Evolutionary conservation across 2,797 vertebrate species (phyloP), one percentile per base, ranked within the genome.

Genomic region (Ambastaia sidthimunki): DNA sequence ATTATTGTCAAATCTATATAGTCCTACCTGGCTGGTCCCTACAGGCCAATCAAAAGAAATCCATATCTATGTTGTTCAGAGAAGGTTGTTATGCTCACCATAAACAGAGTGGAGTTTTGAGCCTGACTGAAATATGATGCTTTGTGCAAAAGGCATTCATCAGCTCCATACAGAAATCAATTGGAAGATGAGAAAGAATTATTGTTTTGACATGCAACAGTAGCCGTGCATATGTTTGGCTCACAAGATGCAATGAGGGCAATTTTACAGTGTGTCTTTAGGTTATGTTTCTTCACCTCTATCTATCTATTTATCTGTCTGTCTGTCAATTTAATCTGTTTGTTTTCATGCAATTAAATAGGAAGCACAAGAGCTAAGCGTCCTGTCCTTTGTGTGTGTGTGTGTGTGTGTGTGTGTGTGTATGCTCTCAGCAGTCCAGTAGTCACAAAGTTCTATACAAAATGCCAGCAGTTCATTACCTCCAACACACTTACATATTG

Each of bases 381-480:
- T n/a, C 34, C 6, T 71, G 12, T 31, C n/a, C 34, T 18, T 2
- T 28, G 4, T 28, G 28, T 34, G 54, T 59, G 52, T 15, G 31
- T 44, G 71, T 16, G 12, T 34, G 10, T 19, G 18, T 18, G 44
- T 54, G 48, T 50, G 48, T 15, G 18, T 52, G 41, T 60, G 37
- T 59, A 12, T 16, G 15, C 2, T 23, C 13, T 65, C 31, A 28
- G 21, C 21, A 48, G 57, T 47, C 19, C 47, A 28, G 21, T 16
- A 48, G 57, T 47, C 28, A 54, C 31, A 69, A 47, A 13, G 41
- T 37, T 86, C 86, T 44, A 7, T 84, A 84, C 70, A 84, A 93
- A 93, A 93, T 92, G 93, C 90, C 91, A 92, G 84, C 13, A 84
- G 75, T 92, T 93, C 89, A 93, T 93, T 92, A 93, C 90, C 91